Conservation (phyloP, 2,888 invertebrate species). For the Zhuqinia jingwanae region DNA sequence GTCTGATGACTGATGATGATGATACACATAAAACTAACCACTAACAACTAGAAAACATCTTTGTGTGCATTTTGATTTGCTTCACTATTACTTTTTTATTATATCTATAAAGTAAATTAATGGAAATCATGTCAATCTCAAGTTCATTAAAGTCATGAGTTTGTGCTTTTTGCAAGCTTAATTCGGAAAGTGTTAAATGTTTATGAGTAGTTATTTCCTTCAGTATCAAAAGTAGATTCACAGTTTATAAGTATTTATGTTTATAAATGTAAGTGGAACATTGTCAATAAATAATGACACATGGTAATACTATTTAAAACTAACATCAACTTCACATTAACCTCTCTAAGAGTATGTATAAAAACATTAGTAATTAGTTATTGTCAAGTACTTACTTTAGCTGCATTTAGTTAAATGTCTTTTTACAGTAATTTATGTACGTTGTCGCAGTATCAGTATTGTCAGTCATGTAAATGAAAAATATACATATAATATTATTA, state of each 20-base stretch:
- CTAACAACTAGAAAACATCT: too few species aligned
- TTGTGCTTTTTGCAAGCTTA: background rate
- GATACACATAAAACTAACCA: too few species aligned
- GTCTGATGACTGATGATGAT: too few species aligned
- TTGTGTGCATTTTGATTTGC: constrained; percentile 11
- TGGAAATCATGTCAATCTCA: constrained; percentile 16
- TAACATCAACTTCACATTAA: background rate
- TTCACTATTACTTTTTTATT: background rate
- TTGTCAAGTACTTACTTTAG: too few species aligned
- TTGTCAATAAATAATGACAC: background rate
- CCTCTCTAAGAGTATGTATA: background rate
- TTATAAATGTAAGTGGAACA: too few species aligned
- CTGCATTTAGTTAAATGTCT: too few species aligned
- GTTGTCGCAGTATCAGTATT: too few species aligned
- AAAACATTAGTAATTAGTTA: too few species aligned
- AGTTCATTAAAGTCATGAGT: background rate
- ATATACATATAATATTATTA: too few species aligned
- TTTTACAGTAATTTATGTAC: too few species aligned
- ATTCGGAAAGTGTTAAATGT: constrained; percentile 1
- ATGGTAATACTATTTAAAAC: background rate
- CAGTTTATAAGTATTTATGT: background rate
- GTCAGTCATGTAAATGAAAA: too few species aligned
- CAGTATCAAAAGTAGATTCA: background rate
- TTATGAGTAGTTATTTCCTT: background rate
- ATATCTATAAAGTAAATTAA: background rate